phyloP scores from a whole-genome alignment of 2,797 vertebrate species.

The Hemitrygon akajei region DNA sequence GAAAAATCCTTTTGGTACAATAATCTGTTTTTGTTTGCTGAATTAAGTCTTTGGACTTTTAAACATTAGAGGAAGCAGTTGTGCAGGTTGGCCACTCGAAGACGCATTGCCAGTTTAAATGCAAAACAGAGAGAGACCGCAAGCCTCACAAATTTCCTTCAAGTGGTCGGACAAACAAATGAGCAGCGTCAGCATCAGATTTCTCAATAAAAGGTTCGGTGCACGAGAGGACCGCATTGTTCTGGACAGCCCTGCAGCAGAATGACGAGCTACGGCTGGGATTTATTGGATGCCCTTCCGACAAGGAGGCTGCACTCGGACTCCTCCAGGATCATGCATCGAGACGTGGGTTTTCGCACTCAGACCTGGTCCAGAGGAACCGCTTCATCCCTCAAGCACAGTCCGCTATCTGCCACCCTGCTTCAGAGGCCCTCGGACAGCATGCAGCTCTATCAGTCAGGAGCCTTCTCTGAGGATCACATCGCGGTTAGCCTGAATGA shows the following conservation, averaged over 20 bases:
- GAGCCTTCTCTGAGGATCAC: background rate
- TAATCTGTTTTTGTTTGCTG: background rate
- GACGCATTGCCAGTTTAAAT: constrained; percentile 30
- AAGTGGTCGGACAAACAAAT: background rate
- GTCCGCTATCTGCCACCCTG: background rate
- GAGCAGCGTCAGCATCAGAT: constrained; percentile 1
- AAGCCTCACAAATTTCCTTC: background rate
- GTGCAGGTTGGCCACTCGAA: background rate
- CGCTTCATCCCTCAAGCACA: background rate
- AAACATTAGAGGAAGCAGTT: background rate
- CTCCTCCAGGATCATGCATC: background rate
- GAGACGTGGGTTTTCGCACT: background rate
- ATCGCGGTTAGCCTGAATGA: background rate
- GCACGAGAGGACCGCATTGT: background rate
- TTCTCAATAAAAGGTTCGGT: background rate
- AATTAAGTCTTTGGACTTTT: background rate
- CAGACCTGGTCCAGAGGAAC: background rate
- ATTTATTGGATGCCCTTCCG: background rate
- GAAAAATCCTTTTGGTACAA: background rate
- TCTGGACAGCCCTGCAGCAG: background rate
- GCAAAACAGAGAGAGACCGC: background rate
- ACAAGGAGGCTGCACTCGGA: background rate
- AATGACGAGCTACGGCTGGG: constrained; percentile 14
- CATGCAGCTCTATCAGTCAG: background rate
- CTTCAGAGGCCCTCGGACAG: background rate